Conservation (phyloP, 2,113 vertebrate genomes). For the Sisor rabdophorus region DNA sequence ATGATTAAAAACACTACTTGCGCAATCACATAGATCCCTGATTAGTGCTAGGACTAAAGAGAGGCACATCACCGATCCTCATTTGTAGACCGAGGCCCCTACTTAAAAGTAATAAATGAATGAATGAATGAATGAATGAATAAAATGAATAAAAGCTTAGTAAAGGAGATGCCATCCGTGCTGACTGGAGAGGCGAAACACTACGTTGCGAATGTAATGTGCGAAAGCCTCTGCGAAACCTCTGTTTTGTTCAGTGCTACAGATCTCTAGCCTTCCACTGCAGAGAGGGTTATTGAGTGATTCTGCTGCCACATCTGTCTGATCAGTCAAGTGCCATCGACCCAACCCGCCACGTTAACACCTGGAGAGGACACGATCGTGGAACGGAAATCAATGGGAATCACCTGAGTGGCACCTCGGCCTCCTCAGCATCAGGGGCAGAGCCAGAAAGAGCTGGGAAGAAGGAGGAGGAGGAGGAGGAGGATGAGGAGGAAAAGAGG, state of each 20-base stretch:
- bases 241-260: slow-evolving; percentile 15
- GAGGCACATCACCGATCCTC: no score
- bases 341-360: slow-evolving; percentile 55
- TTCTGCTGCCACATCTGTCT: slow-evolving; percentile 46
- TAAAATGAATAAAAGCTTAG: background rate
- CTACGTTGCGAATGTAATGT: background rate
- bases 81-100: background rate
- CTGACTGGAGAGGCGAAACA: background rate
- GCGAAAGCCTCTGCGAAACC: slow-evolving; percentile 30
- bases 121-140: no score
- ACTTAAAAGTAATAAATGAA: no score
- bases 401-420: slow-evolving; percentile 56
- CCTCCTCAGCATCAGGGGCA: slow-evolving; percentile 23
- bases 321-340: slow-evolving; percentile 55
- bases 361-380: slow-evolving; percentile 50
- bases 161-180: background rate
- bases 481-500: slow-evolving; percentile 9
- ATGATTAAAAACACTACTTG: no score
- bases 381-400: slow-evolving; percentile 54
- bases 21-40: no score
- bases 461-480: slow-evolving; percentile 17
- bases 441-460: slow-evolving; percentile 14
- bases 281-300: slow-evolving; percentile 47
- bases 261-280: slow-evolving; percentile 36
- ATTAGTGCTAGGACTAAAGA: background rate